Evolutionary conservation across 2,797 vertebrate species (phyloP).

Genomic region (Alexandromys oeconomus): DNA sequence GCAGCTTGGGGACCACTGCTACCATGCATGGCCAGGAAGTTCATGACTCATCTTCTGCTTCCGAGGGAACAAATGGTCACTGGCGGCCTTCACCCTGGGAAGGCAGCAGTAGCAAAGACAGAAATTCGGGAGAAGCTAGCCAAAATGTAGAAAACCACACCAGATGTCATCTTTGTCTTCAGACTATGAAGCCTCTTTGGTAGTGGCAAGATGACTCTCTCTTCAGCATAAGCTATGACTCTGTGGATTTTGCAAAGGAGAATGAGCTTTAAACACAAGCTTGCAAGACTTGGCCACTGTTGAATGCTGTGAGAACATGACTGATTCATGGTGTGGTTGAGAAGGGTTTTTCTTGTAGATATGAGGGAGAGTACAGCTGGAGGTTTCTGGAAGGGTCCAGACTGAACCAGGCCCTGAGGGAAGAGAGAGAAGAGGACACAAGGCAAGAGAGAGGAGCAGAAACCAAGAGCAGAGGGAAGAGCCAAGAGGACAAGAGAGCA

Average conservation of each 20-base stretch:
- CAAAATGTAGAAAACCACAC: background rate
- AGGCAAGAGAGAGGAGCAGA: background rate
- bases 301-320: background rate
- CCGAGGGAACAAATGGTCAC: background rate
- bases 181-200: background rate
- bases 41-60: background rate
- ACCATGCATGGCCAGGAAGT: background rate
- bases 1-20: background rate
- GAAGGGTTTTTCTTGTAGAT: background rate
- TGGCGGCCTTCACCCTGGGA: background rate
- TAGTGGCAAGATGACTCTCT: background rate
- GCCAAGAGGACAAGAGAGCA: background rate
- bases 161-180: background rate
- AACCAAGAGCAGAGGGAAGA: background rate
- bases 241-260: background rate
- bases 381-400: background rate
- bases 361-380: too few species aligned
- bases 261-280: background rate
- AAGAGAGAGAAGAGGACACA: background rate
- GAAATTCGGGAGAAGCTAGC: background rate
- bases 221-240: background rate
- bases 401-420: background rate
- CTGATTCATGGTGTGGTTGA: background rate
- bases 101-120: background rate
- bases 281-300: background rate